phyloP scores from a whole-genome alignment of 2,113 vertebrate genomes.

The Myodes glareolus region DNA sequence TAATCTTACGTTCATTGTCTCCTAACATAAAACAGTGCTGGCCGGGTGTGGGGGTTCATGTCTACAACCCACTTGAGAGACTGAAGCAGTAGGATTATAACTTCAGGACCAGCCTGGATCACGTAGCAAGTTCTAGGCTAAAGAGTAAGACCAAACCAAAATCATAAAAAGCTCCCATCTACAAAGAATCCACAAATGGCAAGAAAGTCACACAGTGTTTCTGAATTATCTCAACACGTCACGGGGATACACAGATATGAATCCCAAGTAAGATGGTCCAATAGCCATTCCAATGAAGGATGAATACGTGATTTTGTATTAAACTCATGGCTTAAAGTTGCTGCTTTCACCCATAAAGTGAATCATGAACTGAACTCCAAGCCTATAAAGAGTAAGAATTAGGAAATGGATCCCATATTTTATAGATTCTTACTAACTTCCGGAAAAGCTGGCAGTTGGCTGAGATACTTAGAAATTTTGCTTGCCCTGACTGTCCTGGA shows the following conservation, averaged over 20 bases:
- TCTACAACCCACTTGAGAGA: neutral
- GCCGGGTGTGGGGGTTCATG: neutral
- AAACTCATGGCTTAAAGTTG: neutral
- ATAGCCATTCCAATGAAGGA: neutral
- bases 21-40: neutral
- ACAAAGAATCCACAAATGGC: neutral
- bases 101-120: neutral
- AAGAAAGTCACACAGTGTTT: neutral
- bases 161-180: neutral
- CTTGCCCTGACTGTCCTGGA: neutral
- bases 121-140: neutral
- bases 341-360: constrained; percentile 5
- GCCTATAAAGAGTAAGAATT: neutral
- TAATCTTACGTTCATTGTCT: neutral
- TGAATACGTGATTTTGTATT: neutral
- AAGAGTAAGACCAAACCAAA: neutral
- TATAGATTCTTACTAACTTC: constrained; percentile 20
- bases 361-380: neutral
- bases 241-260: neutral
- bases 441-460: constrained; percentile 10
- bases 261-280: neutral
- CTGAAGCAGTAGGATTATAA: neutral
- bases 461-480: neutral
- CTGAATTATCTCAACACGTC: neutral
- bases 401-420: neutral